Evolutionary conservation across 2,113 vertebrate genomes (phyloP).

Genomic region (Anoura caudifer): DNA sequence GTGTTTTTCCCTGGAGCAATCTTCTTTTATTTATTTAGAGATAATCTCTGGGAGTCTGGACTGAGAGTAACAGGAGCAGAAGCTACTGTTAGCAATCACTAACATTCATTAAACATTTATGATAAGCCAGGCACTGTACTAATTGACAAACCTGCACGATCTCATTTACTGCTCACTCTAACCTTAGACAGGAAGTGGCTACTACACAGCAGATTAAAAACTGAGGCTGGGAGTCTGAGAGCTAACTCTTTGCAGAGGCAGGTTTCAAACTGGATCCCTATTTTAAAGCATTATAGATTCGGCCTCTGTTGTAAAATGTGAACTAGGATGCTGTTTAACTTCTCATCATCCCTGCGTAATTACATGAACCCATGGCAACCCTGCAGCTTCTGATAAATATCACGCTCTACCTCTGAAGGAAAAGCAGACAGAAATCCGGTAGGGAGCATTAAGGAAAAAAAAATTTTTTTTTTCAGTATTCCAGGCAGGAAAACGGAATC

Average conservation of each 20-base stretch:
- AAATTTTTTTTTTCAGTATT: not conserved
- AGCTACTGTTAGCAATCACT: not conserved
- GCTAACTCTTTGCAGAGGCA: not conserved
- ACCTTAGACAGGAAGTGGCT: not conserved
- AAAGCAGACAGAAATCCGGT: slow-evolving; percentile 40
- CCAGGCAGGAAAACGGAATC: slow-evolving; percentile 48
- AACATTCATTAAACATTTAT: not conserved
- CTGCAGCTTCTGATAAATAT: slow-evolving; percentile 50
- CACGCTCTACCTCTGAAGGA: slow-evolving; percentile 3
- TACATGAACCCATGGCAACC: slow-evolving; percentile 13
- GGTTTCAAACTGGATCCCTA: not conserved
- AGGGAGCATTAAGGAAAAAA: slow-evolving; percentile 34
- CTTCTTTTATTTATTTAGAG: not conserved
- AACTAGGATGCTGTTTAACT: slow-evolving; percentile 16
- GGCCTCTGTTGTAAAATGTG: slow-evolving; percentile 32
- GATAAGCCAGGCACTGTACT: not conserved
- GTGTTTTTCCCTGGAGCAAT: not conserved
- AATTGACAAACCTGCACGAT: not conserved
- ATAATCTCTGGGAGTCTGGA: not conserved
- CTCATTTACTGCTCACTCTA: not conserved
- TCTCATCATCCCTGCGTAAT: slow-evolving; percentile 49
- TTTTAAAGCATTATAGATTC: not conserved
- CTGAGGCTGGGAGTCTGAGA: not conserved
- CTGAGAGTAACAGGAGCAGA: not conserved
- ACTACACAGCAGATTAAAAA: not conserved